Conservation (phyloP, 1,140 invertebrate species). For the Zaprionus africanus region DNA sequence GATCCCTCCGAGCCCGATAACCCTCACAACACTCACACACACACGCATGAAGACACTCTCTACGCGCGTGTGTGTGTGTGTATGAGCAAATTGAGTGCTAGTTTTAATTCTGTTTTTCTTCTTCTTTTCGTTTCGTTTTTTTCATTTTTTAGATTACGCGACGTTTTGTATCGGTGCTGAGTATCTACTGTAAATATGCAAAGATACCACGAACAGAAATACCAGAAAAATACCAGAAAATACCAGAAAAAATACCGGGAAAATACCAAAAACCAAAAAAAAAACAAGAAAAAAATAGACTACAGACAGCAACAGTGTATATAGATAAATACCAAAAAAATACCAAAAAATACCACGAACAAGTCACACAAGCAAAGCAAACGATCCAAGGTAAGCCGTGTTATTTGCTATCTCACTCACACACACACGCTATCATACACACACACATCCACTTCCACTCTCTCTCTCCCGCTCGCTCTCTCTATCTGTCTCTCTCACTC, state of each 20-base stretch:
- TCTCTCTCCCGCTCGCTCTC: slow-evolving; percentile 21
- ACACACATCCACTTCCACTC: slow-evolving; percentile 11
- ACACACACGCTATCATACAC: slow-evolving; percentile 12
- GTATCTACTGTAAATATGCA: slow-evolving; percentile 83
- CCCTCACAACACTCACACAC: slow-evolving; percentile 25
- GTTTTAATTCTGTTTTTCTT: slow-evolving; percentile 78
- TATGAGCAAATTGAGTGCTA: slow-evolving; percentile 30
- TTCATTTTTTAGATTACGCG: slow-evolving; percentile 83
- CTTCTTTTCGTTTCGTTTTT: slow-evolving; percentile 83
- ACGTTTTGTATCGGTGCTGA: slow-evolving; percentile 85
- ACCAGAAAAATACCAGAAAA: slow-evolving; percentile 35
- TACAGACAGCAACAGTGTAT: slow-evolving; percentile 45
- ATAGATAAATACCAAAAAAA: slow-evolving; percentile 36
- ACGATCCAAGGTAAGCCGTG: slow-evolving; percentile 48
- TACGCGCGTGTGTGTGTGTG: neutral
- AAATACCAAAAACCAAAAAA: slow-evolving; percentile 14
- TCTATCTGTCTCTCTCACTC: slow-evolving; percentile 6
- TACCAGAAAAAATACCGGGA: slow-evolving; percentile 36
- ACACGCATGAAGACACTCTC: slow-evolving; percentile 7
- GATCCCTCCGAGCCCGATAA: slow-evolving; percentile 42
- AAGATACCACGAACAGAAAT: slow-evolving; percentile 41
- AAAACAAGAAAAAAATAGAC: slow-evolving; percentile 19
- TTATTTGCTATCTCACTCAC: slow-evolving; percentile 45
- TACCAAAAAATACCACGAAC: slow-evolving; percentile 34
- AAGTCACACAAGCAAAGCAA: slow-evolving; percentile 44